phyloP scores from a whole-genome alignment of 92 coral and sea anemone genomes.

The Palythoa grandis region DNA sequence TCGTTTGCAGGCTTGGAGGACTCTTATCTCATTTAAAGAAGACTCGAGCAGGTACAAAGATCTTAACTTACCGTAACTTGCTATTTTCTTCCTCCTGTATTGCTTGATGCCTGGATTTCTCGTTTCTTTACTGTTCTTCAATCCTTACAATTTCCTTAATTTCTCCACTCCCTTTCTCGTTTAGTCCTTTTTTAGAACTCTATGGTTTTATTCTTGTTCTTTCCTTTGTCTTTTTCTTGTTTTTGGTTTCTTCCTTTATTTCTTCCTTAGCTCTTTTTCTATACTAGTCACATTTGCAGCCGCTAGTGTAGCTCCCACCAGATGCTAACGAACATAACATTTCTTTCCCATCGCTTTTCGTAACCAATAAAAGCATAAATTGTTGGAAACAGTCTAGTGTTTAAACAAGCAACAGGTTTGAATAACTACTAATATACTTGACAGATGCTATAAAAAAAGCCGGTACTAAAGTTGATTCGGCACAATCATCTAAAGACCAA shows the following conservation, averaged over 20 bases:
- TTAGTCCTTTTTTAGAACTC: too few relatives aligned
- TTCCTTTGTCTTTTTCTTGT: too few relatives aligned
- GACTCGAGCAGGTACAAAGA: conserved; percentile 65
- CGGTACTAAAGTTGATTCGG: conserved; percentile 45
- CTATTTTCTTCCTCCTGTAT: not conserved
- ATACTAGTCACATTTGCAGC: not conserved
- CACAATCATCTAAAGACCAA: conserved; percentile 34
- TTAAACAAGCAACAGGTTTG: not conserved
- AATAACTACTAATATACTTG: too few relatives aligned
- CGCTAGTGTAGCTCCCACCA: too few relatives aligned
- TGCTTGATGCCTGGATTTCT: not conserved
- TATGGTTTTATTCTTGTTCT: not conserved
- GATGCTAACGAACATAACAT: too few relatives aligned
- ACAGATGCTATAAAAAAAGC: conserved; percentile 54
- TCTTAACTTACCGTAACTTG: not conserved
- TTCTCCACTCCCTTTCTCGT: too few relatives aligned
- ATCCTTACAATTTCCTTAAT: too few relatives aligned
- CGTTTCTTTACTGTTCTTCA: too few relatives aligned
- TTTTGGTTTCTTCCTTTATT: not conserved
- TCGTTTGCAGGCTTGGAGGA: conserved; percentile 81
- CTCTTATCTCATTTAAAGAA: conserved; percentile 92
- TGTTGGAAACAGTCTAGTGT: not conserved
- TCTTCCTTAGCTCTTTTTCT: not conserved
- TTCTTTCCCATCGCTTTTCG: too few relatives aligned
- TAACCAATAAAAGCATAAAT: not conserved